phyloP scores from a whole-genome alignment of 2,888 invertebrate species.

The Phaedon cochleariae region DNA sequence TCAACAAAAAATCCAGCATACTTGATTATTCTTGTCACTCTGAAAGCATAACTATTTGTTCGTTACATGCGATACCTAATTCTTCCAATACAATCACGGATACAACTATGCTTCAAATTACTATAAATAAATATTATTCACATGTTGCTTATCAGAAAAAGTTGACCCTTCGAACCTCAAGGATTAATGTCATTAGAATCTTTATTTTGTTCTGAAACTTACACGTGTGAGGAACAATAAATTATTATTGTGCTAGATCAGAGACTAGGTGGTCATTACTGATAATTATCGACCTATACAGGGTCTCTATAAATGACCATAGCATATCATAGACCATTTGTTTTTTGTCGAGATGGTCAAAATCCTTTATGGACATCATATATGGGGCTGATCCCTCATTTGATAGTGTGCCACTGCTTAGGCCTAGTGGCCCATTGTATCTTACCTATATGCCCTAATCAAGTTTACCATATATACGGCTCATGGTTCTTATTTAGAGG shows the following conservation, averaged over 20 bases:
- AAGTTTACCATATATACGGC: too few relatives aligned
- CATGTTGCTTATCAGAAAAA: slow-evolving; percentile 26
- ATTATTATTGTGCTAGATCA: not conserved
- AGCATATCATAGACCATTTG: too few relatives aligned
- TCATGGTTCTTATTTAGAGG: too few relatives aligned
- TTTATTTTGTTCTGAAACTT: slow-evolving; percentile 13
- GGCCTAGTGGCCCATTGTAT: too few relatives aligned
- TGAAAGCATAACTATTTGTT: not conserved
- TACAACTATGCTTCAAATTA: slow-evolving; percentile 26
- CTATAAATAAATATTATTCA: slow-evolving; percentile 39
- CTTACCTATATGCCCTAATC: too few relatives aligned
- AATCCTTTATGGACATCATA: too few relatives aligned
- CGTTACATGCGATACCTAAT: not conserved
- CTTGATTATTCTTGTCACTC: slow-evolving; percentile 24
- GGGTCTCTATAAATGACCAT: too few relatives aligned
- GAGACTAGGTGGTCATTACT: too few relatives aligned
- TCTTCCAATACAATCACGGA: slow-evolving; percentile 23
- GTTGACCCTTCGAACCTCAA: slow-evolving; percentile 31
- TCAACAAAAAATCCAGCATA: slow-evolving; percentile 51
- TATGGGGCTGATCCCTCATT: too few relatives aligned
- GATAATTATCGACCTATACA: too few relatives aligned
- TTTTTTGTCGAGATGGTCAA: too few relatives aligned
- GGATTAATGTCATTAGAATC: slow-evolving; percentile 19
- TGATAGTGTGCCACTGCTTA: too few relatives aligned
- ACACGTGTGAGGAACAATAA: not conserved